Conservation (phyloP, 2,797 vertebrate species). For the Crossoptilon crossoptilon region DNA sequence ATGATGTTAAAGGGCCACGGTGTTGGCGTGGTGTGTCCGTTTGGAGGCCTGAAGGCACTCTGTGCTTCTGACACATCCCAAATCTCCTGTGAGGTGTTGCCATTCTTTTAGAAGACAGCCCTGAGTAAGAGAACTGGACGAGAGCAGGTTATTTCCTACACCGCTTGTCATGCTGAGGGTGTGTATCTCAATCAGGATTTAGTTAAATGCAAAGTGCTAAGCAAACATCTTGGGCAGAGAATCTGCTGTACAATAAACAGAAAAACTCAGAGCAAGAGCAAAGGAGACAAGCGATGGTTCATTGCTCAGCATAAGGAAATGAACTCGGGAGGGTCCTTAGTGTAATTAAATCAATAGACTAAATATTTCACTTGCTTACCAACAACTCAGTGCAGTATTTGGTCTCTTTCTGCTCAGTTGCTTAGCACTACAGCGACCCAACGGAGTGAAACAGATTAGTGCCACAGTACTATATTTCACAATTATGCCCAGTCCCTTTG, state of each 20-base stretch:
- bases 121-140: neutral
- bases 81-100: neutral
- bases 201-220: neutral
- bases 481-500: neutral
- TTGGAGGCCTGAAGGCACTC: neutral
- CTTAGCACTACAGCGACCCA: neutral
- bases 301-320: constrained; percentile 38
- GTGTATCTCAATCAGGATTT: neutral
- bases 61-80: neutral
- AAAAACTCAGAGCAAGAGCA: neutral
- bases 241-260: constrained; percentile 18
- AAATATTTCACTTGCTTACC: neutral
- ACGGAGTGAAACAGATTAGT: neutral
- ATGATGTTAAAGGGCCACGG: neutral
- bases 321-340: neutral
- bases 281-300: neutral
- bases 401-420: neutral
- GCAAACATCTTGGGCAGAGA: constrained; percentile 29
- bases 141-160: neutral
- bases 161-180: neutral
- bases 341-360: neutral
- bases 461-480: neutral
- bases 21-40: neutral
- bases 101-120: neutral
- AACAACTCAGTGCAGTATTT: neutral